Base-by-base conservation (phyloP, 2,797 vertebrate genomes). In the Crocidura indochinensis region DNA sequence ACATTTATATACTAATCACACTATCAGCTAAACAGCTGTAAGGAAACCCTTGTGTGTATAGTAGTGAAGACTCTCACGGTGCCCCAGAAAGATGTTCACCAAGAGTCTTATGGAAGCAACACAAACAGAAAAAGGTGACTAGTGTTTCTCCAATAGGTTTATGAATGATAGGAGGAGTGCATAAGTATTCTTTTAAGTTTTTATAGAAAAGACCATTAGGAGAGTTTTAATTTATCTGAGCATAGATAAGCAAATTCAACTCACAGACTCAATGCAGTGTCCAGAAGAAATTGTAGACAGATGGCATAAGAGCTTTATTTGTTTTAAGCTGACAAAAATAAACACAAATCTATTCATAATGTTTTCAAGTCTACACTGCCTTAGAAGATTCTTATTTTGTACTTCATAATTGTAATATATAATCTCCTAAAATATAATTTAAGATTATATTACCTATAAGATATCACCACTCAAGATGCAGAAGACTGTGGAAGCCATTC, bases 1-100 rank as follows among this genome's bases (percentile, higher is more conserved):
- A 46, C 92, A 83, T 95, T 93, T 94, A 93, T 86, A 68, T 90
- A 91, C 6, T 65, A 8, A 94, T 95, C 91, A 83, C 53, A 31
- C 3, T 31, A 75, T 94, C 75, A 80, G 65, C 74, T 87, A 90
- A 84, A 80, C 62, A 94, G 74, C 79, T 93, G 47, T 26, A 53
- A 46, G 12, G 49, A 92, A 90, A n/a, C 12, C 51, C 6, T 75
- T 44, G 38, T 78, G 46, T 69, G 38, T 89, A 9, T 27, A 20
- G 29, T 10, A 11, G 10, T 31, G 71, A 93, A 67, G 51, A 19
- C 72, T 22, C 38, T 87, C 76, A 31, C 6, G 56, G 3, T 4
- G 49, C 72, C 10, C 87, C 64, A 27, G n/a, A 79, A 67, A 87
- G 60, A 11, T 68, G 24, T 10, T 78, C 27, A 11, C 69, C 9